Evolutionary conservation across 2,113 vertebrate species (phyloP).

Genomic region (Euleptes europaea): DNA sequence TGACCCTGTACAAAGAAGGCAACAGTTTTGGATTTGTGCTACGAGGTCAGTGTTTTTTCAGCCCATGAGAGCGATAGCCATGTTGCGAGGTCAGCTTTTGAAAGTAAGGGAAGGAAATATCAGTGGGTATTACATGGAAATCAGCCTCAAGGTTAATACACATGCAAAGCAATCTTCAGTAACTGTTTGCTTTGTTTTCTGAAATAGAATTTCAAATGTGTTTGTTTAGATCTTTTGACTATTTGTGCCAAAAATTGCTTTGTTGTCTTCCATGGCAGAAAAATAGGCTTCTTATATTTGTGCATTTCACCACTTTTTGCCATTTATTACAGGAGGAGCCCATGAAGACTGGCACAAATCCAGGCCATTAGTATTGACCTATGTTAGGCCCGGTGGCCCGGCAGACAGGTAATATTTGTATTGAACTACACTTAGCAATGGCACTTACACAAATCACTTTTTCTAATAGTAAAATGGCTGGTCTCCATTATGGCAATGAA

Average conservation of each 20-base stretch:
- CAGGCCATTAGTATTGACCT: conserved; percentile 89
- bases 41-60: conserved; percentile 82
- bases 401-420: conserved; percentile 87
- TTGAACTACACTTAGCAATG: neutral
- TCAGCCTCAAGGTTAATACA: neutral
- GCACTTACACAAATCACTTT: neutral
- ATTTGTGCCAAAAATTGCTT: conserved; percentile 3
- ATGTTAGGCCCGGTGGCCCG: conserved; percentile 89
- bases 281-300: neutral
- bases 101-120: neutral
- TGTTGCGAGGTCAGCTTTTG: neutral
- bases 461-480: too few relatives aligned
- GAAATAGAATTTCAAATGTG: neutral
- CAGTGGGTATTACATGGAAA: conserved; percentile 1
- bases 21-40: conserved; percentile 97
- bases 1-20: conserved; percentile 94
- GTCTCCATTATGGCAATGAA: too few relatives aligned
- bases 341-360: conserved; percentile 96
- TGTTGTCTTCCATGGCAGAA: conserved; percentile 5
- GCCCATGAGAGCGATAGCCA: neutral
- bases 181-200: neutral
- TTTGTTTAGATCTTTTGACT: conserved; percentile 32
- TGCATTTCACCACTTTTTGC: neutral
- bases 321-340: conserved; percentile 85
- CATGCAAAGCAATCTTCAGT: conserved; percentile 10